Conservation (phyloP, 2,888 invertebrate species). For the Siphlonurus alternatus region DNA sequence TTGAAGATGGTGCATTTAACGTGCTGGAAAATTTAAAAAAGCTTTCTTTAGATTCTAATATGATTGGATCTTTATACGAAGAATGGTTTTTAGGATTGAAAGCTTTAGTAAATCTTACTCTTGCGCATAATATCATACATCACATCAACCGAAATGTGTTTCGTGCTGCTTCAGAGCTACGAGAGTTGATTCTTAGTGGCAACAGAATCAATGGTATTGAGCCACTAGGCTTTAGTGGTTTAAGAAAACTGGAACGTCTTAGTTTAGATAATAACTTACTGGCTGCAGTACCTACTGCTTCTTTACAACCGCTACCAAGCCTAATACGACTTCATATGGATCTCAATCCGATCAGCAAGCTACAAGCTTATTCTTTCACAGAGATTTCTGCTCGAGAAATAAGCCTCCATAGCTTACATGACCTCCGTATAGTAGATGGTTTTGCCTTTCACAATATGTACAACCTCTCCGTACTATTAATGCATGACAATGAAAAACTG, state of each 20-base stretch:
- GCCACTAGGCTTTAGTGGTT: slow-evolving; percentile 21
- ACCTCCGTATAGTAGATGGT: slow-evolving; percentile 23
- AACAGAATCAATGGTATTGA: slow-evolving; percentile 21
- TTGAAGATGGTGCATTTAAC: slow-evolving; percentile 25
- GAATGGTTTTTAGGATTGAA: slow-evolving; percentile 25
- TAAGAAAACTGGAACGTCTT: slow-evolving; percentile 18
- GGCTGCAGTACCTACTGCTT: slow-evolving; percentile 13
- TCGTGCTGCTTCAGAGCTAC: slow-evolving; percentile 18
- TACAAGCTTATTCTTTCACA: slow-evolving; percentile 17
- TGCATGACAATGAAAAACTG: slow-evolving; percentile 25
- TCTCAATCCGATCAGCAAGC: slow-evolving; percentile 16
- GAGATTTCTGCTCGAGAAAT: slow-evolving; percentile 21
- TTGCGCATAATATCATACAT: slow-evolving; percentile 22
- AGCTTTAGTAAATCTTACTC: slow-evolving; percentile 20
- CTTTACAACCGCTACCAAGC: slow-evolving; percentile 14
- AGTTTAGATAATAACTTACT: slow-evolving; percentile 17
- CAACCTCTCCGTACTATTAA: slow-evolving; percentile 20
- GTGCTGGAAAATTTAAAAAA: slow-evolving; percentile 22
- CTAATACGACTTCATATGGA: slow-evolving; percentile 15
- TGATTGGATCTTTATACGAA: slow-evolving; percentile 21
- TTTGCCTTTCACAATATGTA: slow-evolving; percentile 25
- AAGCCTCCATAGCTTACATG: slow-evolving; percentile 22
- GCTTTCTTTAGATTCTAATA: slow-evolving; percentile 23
- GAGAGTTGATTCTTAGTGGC: slow-evolving; percentile 18
- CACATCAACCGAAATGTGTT: slow-evolving; percentile 20